A percentile compares a stretch with the other conserved stretches of the same genome.
phyloP scores from a whole-genome alignment of 2,797 vertebrate species.

The Pseudochaenichthys georgianus region DNA sequence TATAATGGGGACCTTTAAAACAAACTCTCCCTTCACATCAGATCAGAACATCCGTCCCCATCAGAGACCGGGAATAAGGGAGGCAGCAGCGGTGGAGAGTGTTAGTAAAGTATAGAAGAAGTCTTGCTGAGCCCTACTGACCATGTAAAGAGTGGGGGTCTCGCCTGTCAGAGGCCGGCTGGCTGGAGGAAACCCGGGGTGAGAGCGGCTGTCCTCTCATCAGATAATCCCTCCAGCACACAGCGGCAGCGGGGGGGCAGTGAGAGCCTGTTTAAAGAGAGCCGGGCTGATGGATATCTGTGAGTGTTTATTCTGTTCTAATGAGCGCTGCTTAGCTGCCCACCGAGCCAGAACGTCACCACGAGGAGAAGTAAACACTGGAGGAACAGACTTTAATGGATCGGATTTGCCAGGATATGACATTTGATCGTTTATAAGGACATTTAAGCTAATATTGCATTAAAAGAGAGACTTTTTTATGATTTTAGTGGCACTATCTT shows the following conservation, averaged over 20 bases:
- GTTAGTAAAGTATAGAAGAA: conserved; percentile 82
- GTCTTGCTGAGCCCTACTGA: conserved; percentile 91
- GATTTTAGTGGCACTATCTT: no score
- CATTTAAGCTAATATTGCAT: neutral
- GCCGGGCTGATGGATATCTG: conserved; percentile 71
- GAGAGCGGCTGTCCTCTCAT: conserved; percentile 57
- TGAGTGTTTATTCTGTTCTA: conserved; percentile 81
- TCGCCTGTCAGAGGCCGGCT: conserved; percentile 63
- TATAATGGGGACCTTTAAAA: neutral
- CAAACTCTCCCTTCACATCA: neutral
- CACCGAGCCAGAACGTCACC: conserved; percentile 32
- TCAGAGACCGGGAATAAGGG: neutral
- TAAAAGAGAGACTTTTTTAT: no score
- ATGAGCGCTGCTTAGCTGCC: conserved; percentile 85
- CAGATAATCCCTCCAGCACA: conserved; percentile 74
- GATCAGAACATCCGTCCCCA: conserved; percentile 14
- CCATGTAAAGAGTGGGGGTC: conserved; percentile 87
- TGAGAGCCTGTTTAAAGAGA: conserved; percentile 64
- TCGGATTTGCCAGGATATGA: neutral
- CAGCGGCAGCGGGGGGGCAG: conserved; percentile 48
- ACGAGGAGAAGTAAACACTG: conserved; percentile 12
- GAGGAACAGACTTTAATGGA: neutral
- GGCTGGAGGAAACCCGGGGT: conserved; percentile 53
- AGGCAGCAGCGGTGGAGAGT: neutral
- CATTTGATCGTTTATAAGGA: neutral